Conservation (phyloP, 2,888 invertebrate species). For the Phyllotreta cruciferae region DNA sequence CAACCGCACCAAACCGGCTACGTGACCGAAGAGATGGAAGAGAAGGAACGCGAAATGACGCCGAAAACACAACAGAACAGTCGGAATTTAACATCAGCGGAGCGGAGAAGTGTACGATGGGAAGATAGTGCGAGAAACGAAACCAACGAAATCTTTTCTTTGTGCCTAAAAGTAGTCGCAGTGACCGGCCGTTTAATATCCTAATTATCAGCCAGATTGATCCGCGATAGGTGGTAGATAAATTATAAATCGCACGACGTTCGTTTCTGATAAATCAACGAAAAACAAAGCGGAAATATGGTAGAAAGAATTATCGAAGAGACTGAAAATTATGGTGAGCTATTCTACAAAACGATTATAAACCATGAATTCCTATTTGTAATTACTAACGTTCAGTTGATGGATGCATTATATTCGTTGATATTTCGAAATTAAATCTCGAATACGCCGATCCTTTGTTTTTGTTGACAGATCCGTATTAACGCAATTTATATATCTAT, state of each 20-base stretch:
- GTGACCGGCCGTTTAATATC: constrained; percentile 50
- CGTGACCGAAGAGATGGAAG: constrained; percentile 43
- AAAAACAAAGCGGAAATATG: constrained; percentile 57
- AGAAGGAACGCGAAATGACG: constrained; percentile 33
- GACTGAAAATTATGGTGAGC: constrained; percentile 63
- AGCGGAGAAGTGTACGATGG: constrained; percentile 51
- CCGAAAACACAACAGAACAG: constrained; percentile 44
- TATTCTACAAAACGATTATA: constrained; percentile 22
- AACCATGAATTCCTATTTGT: constrained; percentile 2
- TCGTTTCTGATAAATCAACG: not conserved
- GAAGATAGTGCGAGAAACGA: constrained; percentile 52
- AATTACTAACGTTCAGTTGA: not conserved
- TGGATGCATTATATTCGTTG: not conserved
- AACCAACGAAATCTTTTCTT: constrained; percentile 55
- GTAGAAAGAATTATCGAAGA: constrained; percentile 73
- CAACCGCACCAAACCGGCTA: constrained; percentile 41
- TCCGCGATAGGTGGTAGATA: constrained; percentile 7
- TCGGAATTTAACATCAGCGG: constrained; percentile 60
- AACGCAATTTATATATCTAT: not conserved
- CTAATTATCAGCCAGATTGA: constrained; percentile 34
- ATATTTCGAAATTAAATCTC: too few species aligned
- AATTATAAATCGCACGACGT: not conserved
- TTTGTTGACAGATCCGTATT: constrained; percentile 7
- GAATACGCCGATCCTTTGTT: not conserved
- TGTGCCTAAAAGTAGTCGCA: constrained; percentile 51